These are phyloP conservation scores for Bufotes viridis DNA, from an alignment of 2,797 vertebrate species.

Conservation along the genomic window DNA sequence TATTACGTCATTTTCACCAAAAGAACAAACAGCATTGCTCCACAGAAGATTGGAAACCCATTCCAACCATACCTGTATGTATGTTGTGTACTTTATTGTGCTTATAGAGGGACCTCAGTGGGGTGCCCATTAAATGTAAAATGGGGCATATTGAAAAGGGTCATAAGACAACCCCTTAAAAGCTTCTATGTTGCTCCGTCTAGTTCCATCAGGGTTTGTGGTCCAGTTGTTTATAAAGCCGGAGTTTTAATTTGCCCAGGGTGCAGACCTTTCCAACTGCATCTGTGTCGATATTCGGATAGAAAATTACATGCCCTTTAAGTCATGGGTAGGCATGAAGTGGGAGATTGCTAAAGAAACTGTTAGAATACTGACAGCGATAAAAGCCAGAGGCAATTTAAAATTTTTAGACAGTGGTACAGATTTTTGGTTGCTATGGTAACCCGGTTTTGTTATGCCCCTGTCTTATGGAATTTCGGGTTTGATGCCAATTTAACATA, in stretches of 20 bases:
- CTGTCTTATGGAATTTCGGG: constrained; percentile 3
- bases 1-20: no score
- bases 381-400: constrained; percentile 10
- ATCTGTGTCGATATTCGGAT: background rate
- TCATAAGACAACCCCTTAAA: background rate
- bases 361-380: constrained; percentile 6
- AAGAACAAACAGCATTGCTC: no score
- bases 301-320: constrained; percentile 15
- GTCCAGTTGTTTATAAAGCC: background rate
- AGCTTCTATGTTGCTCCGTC: background rate
- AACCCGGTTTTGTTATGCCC: constrained; percentile 15
- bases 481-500: constrained; percentile 21
- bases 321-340: background rate
- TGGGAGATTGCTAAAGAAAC: background rate
- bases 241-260: background rate
- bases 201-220: background rate
- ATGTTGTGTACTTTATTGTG: no score
- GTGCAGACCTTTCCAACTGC: background rate
- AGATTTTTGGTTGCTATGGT: constrained; percentile 25
- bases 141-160: background rate
- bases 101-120: background rate
- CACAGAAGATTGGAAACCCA: no score
- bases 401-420: constrained; percentile 17
- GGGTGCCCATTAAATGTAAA: background rate
- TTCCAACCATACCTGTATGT: no score